A percentile compares a stretch with the other conserved stretches of the same genome.
Evolutionary conservation across 2,888 invertebrate species (phyloP).

Genomic region (Lasioglossum villosulum): DNA sequence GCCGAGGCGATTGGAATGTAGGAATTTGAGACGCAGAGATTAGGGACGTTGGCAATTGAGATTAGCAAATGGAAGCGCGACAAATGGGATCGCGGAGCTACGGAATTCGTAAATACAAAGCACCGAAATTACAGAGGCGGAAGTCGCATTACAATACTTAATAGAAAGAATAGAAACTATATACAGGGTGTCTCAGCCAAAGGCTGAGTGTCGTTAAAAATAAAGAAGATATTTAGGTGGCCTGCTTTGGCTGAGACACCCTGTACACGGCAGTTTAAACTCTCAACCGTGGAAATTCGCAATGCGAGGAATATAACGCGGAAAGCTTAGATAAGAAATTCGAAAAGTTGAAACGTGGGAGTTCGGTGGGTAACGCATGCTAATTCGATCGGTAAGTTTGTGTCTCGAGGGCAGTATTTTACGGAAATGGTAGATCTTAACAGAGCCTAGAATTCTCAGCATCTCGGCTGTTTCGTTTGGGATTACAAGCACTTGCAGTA

Average conservation of each 20-base stretch:
- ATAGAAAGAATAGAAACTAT: too few relatives aligned
- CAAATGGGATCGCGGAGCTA: background rate
- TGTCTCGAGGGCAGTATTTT: background rate
- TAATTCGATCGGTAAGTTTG: background rate
- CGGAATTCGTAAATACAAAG: background rate
- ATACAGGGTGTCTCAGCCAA: too few relatives aligned
- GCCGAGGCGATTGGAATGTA: background rate
- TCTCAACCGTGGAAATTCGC: too few relatives aligned
- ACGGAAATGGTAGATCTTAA: background rate
- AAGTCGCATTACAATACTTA: background rate
- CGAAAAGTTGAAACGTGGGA: background rate
- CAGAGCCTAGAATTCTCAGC: background rate
- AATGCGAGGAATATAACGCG: too few relatives aligned
- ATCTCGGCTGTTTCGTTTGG: background rate
- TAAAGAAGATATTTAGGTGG: too few relatives aligned
- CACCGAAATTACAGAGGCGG: background rate
- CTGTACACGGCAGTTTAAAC: too few relatives aligned
- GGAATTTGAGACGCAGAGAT: background rate
- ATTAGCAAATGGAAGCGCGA: background rate
- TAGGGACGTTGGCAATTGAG: background rate
- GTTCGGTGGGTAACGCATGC: background rate
- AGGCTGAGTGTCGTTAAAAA: too few relatives aligned
- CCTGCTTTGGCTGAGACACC: too few relatives aligned
- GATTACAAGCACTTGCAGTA: background rate
- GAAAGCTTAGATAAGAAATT: background rate